A percentile compares a stretch with the other conserved stretches of the same genome.
Evolutionary conservation across 1,140 invertebrate genomes (phyloP).

Genomic region (Nasonia longicornis): DNA sequence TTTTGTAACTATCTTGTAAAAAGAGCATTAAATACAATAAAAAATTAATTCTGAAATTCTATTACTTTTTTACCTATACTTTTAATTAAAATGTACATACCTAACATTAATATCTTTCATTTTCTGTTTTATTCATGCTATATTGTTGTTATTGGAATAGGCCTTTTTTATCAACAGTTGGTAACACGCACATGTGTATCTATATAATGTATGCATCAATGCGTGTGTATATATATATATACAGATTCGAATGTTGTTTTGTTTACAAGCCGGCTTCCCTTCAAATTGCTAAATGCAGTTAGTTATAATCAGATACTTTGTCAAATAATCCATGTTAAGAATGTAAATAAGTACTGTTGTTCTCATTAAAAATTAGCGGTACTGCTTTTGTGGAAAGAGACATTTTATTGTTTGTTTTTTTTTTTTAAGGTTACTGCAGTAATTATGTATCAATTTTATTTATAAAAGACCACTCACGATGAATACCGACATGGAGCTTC

Average conservation of each 20-base stretch:
- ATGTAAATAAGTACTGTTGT: not conserved
- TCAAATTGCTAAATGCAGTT: not conserved
- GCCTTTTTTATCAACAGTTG: not conserved
- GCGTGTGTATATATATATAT: not conserved
- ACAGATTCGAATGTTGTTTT: not conserved
- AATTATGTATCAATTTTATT: no score
- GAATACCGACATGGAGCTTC: no score
- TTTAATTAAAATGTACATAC: no score
- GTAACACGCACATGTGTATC: not conserved
- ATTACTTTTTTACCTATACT: not conserved
- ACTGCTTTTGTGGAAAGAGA: no score
- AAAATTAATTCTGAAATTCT: not conserved
- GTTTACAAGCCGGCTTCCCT: not conserved
- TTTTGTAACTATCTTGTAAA: not conserved
- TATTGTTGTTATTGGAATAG: no score
- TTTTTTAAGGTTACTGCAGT: constrained; percentile 3
- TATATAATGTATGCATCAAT: no score
- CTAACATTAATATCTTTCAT: no score
- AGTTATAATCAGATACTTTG: not conserved
- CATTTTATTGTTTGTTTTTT: not conserved
- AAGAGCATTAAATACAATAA: not conserved
- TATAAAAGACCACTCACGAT: no score
- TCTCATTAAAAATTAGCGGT: no score
- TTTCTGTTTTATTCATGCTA: no score
- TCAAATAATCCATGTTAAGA: not conserved